These are phyloP conservation scores for Eupsittula cactorum DNA, from an alignment of 2,113 vertebrate genomes.

Conservation along the genomic window DNA sequence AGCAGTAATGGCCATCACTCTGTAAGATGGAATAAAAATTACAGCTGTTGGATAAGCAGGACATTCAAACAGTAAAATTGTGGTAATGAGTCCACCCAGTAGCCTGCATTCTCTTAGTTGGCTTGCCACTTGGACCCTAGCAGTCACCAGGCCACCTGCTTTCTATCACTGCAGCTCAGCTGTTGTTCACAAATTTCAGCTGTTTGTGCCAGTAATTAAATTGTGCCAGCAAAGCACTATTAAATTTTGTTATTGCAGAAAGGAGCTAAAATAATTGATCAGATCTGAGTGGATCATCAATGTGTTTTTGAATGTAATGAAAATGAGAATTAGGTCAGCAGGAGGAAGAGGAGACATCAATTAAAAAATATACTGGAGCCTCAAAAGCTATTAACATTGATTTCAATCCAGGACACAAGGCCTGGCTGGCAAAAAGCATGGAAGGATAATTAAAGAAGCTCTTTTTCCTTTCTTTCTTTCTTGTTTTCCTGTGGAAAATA, in stretches of 20 bases:
- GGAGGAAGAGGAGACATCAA: slow-evolving; percentile 58
- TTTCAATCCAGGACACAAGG: slow-evolving; percentile 45
- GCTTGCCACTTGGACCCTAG: not conserved
- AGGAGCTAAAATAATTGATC: slow-evolving; percentile 73
- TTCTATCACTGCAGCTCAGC: slow-evolving; percentile 31
- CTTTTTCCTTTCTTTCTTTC: not conserved
- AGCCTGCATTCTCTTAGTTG: not conserved
- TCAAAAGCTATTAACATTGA: slow-evolving; percentile 64
- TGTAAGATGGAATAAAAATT: slow-evolving; percentile 19
- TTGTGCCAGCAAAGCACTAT: slow-evolving; percentile 50
- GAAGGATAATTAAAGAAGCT: slow-evolving; percentile 15
- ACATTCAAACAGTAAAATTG: not conserved
- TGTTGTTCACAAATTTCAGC: slow-evolving; percentile 51
- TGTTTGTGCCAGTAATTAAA: slow-evolving; percentile 61
- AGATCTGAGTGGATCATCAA: slow-evolving; percentile 39
- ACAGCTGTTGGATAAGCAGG: not conserved
- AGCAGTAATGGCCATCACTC: not conserved
- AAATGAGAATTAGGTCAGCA: slow-evolving; percentile 45
- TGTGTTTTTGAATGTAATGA: slow-evolving; percentile 59
- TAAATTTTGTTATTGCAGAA: slow-evolving; percentile 62
- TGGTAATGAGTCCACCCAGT: not conserved
- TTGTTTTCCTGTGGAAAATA: not conserved
- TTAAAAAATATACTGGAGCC: slow-evolving; percentile 60
- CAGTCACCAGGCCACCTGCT: slow-evolving; percentile 21
- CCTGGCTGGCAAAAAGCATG: slow-evolving; percentile 13